Base-by-base conservation (phyloP, 2,113 vertebrate genomes). In the Psilopsiagon aymara region DNA sequence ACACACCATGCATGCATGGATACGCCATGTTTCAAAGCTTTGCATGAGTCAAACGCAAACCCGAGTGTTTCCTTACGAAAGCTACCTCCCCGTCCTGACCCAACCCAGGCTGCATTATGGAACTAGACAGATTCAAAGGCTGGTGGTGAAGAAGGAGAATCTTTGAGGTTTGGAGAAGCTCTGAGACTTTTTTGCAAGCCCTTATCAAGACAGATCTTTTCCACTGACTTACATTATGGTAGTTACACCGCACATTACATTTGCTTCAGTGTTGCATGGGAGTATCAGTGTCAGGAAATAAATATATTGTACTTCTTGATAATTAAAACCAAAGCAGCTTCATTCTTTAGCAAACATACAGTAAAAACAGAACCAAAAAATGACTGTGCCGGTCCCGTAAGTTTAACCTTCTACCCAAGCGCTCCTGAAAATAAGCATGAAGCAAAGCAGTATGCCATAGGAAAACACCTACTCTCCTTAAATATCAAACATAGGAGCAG, bases 331-430 rank as follows among this genome's bases (percentile, higher is more conserved):
- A 62, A 59, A 73, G 43, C 13, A 24, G 24, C 6, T 85, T 66
- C 4, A 13, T 16, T 43, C 63, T 64, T 71, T 3, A 43, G 66
- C 43, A 68, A 92, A 43, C 10, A 33, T 19, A 0, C 52, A 10
- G 17, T 5, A 51, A 62, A 68, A 89, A 11, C n/a, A 64, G 39
- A 73, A 35, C 21, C 31, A 74, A 47, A n/a, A 13, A 16, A 11
- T 44, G n/a, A 31, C 68, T 25, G 29, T 11, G 20, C 14, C 2
- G 1, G 16, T 5, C 27, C 35, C 6, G 3, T 2, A 20, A 7
- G 3, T 16, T 25, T 4, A 11, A 49, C 18, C 20, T 73, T n/a
- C 52, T 66, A n/a, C 23, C 44, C 19, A 17, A 59, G 55, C 35
- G 55, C 35, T 55, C 37, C 64, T 33, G 63, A 31, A 62, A 86